These are phyloP conservation scores for Sylvietta virens DNA, from an alignment of 2,113 vertebrate genomes.

Conservation along the genomic window DNA sequence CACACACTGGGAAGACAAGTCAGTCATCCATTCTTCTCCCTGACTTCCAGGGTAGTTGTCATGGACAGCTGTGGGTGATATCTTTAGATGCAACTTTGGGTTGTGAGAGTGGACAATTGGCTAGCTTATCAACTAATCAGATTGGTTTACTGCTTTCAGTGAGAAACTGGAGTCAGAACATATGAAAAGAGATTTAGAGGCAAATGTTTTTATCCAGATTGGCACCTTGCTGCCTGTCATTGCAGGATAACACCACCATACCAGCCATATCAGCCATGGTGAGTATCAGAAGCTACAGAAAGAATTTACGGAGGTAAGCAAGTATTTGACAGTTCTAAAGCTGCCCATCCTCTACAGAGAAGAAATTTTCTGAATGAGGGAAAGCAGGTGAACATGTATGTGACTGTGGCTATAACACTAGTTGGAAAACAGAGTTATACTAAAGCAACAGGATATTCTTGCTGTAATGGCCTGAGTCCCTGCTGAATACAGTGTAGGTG, in stretches of 20 bases:
- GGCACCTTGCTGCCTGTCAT: not conserved
- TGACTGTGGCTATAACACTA: not conserved
- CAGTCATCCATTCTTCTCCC: not conserved
- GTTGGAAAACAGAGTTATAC: not conserved
- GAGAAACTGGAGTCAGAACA: not conserved
- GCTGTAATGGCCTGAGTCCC: not conserved
- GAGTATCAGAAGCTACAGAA: not conserved
- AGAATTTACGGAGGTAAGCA: not conserved
- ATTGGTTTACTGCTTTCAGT: not conserved
- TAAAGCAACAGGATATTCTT: not conserved
- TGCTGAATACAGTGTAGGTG: not conserved
- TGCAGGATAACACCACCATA: not conserved
- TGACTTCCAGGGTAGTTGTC: not conserved
- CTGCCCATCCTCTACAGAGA: not conserved
- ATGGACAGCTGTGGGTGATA: not conserved
- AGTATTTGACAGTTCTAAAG: not conserved
- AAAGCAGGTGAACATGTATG: not conserved
- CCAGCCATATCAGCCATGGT: accelerated
- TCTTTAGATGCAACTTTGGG: not conserved
- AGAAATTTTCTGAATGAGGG: not conserved
- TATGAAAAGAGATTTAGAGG: not conserved
- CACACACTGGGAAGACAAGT: not conserved
- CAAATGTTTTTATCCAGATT: not conserved
- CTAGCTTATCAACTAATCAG: not conserved
- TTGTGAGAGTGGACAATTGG: not conserved